A percentile compares a stretch with the other conserved stretches of the same genome.
phyloP scores from a whole-genome alignment of 2,113 vertebrate species.

The Poeciliopsis retropinna region DNA sequence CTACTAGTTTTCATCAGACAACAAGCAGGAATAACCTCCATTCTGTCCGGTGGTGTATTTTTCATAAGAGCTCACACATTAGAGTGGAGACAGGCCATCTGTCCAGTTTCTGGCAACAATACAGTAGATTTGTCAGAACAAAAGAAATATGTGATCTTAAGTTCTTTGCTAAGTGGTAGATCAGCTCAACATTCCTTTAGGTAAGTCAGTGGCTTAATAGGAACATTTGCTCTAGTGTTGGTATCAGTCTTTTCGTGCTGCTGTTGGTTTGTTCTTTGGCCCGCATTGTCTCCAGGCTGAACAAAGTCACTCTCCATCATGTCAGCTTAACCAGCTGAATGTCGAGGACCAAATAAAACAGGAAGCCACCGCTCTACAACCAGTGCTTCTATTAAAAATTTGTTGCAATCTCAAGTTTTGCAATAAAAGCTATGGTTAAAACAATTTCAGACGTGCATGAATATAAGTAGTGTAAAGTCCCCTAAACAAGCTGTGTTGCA shows the following conservation, averaged over 20 bases:
- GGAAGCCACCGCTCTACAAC: constrained; percentile 25
- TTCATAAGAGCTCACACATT: neutral
- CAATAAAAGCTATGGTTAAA: neutral
- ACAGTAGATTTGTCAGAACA: neutral
- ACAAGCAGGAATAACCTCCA: neutral
- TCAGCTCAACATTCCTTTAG: neutral
- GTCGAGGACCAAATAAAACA: constrained; percentile 14
- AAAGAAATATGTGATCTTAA: neutral
- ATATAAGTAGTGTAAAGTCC: too few species aligned
- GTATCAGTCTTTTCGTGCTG: constrained; percentile 20
- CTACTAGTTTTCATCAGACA: neutral
- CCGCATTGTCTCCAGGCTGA: constrained; percentile 28
- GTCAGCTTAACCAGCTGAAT: constrained; percentile 42
- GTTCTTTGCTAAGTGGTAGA: neutral
- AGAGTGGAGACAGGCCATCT: neutral
- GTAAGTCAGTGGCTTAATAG: neutral
- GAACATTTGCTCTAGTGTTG: constrained; percentile 12
- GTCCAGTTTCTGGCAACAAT: neutral
- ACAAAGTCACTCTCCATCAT: constrained; percentile 46
- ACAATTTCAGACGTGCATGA: too few species aligned
- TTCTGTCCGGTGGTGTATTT: neutral
- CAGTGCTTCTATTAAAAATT: constrained; percentile 15
- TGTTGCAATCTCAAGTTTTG: neutral
- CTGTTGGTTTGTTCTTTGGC: constrained; percentile 36
- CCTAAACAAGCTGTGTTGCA: too few species aligned